These are phyloP conservation scores for Oriolus oriolus DNA, from an alignment of 2,113 vertebrate genomes.

Conservation along the genomic window DNA sequence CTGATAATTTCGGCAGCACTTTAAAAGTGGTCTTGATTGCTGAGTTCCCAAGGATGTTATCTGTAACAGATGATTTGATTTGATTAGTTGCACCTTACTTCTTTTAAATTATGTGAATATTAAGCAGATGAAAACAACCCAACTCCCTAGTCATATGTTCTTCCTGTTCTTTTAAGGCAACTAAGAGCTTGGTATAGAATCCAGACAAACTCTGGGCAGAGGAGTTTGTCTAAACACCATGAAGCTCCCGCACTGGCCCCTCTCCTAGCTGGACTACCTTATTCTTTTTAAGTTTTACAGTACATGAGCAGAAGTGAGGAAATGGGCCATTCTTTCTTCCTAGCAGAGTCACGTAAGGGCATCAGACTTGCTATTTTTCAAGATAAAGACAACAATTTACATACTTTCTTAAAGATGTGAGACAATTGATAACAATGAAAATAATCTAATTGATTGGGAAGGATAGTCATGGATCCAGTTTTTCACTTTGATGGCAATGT, in stretches of 20 bases:
- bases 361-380: background rate
- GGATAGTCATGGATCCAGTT: background rate
- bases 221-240: background rate
- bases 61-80: conserved; percentile 1
- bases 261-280: background rate
- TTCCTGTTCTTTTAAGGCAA: background rate
- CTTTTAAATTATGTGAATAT: background rate
- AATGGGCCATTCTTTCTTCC: background rate
- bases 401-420: background rate
- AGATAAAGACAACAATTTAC: background rate
- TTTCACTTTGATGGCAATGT: background rate
- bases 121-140: background rate
- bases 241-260: background rate
- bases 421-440: background rate
- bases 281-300: background rate
- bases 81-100: conserved; percentile 4
- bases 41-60: background rate
- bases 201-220: background rate
- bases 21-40: conserved; percentile 39
- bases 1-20: background rate
- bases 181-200: background rate
- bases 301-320: background rate
- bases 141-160: background rate
- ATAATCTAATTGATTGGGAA: background rate
- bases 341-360: background rate